These are phyloP conservation scores for Motacilla tschutschensis DNA, from an alignment of 2,113 vertebrate genomes.

Conservation along the genomic window DNA sequence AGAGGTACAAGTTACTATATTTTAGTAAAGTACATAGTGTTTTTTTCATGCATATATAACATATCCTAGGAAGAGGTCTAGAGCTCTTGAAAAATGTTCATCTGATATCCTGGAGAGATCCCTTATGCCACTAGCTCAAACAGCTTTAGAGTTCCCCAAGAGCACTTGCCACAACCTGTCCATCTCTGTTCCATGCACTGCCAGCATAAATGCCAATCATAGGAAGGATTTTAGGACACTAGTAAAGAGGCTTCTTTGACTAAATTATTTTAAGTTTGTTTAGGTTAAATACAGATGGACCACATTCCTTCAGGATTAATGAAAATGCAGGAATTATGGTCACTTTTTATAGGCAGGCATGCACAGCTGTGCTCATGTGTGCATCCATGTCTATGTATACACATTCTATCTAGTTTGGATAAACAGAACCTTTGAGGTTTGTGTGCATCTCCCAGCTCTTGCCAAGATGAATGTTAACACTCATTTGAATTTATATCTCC, in stretches of 20 bases:
- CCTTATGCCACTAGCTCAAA: background rate
- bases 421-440: background rate
- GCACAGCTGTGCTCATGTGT: background rate
- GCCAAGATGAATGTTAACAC: background rate
- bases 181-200: background rate
- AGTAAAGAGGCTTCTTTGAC: background rate
- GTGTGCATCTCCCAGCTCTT: background rate
- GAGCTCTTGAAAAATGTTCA: background rate
- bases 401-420: background rate
- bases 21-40: background rate
- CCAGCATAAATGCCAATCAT: background rate
- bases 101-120: background rate
- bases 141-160: background rate
- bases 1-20: conserved; percentile 37
- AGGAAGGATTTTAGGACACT: background rate
- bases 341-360: background rate
- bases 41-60: background rate
- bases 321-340: background rate
- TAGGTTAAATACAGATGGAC: background rate
- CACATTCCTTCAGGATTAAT: background rate
- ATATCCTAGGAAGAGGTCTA: background rate
- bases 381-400: background rate
- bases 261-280: background rate
- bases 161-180: background rate
- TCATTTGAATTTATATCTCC: background rate